phyloP scores from a whole-genome alignment of 2,113 vertebrate species.

The Xiphorhynchus elegans region DNA sequence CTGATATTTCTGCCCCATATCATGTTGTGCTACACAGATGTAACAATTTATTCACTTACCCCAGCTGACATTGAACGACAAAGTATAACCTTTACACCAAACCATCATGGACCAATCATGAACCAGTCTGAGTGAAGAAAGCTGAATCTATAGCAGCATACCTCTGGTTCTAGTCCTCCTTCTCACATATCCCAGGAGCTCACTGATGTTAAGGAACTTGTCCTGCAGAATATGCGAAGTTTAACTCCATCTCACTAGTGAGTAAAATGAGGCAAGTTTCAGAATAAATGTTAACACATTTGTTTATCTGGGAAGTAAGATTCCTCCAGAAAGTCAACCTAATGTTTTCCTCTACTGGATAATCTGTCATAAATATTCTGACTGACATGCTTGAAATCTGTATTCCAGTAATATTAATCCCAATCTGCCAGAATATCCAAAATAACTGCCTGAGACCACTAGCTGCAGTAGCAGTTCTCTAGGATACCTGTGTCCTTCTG shows the following conservation, averaged over 20 bases:
- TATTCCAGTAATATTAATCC: not conserved
- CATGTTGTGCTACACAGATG: rapidly evolving
- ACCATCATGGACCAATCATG: not conserved
- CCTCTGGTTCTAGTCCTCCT: not conserved
- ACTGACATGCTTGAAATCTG: not conserved
- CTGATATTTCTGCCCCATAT: not conserved
- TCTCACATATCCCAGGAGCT: not conserved
- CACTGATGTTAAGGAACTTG: not conserved
- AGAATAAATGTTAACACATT: not conserved
- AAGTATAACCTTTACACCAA: not conserved
- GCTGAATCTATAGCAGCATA: not conserved
- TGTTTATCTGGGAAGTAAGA: not conserved
- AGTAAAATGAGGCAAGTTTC: not conserved
- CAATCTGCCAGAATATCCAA: not conserved
- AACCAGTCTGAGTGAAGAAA: not conserved
- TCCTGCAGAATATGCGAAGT: not conserved
- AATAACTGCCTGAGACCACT: not conserved
- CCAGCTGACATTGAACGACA: not conserved
- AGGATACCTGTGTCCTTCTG: not conserved
- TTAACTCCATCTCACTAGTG: not conserved
- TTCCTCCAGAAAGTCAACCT: not conserved
- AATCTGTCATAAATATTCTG: not conserved
- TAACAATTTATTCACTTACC: not conserved
- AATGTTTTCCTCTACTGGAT: not conserved
- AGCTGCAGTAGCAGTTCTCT: not conserved